phyloP scores from a whole-genome alignment of 2,113 vertebrate genomes.

The Deroptyus accipitrinus region DNA sequence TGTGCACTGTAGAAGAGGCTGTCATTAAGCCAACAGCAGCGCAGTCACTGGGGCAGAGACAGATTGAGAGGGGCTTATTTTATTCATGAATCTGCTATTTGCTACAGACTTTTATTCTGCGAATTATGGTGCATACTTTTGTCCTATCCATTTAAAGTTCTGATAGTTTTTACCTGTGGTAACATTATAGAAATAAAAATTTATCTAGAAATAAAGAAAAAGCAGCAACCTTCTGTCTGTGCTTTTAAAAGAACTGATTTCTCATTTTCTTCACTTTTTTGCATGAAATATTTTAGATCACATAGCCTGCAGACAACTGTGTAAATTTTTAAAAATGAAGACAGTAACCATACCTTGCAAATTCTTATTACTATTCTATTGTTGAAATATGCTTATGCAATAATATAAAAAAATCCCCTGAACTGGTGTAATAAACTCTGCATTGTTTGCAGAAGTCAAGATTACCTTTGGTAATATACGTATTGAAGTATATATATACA shows the following conservation, averaged over 20 bases:
- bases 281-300: slow-evolving; percentile 26
- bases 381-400: neutral
- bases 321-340: slow-evolving; percentile 26
- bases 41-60: neutral
- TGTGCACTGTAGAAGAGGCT: neutral
- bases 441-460: neutral
- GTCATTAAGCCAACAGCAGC: neutral
- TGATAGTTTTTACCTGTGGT: neutral
- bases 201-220: neutral
- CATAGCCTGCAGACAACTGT: slow-evolving; percentile 34
- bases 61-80: neutral
- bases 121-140: neutral
- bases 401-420: neutral
- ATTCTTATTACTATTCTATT: neutral
- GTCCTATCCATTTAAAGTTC: neutral
- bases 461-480: neutral
- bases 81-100: neutral
- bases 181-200: no score
- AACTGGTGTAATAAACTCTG: neutral
- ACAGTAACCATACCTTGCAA: neutral
- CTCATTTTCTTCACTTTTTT: slow-evolving; percentile 21
- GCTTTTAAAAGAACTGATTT: neutral
- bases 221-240: neutral
- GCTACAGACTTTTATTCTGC: neutral
- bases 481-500: neutral